These are phyloP conservation scores for Champsocephalus esox DNA, from an alignment of 2,797 vertebrate species.

Conservation along the genomic window DNA sequence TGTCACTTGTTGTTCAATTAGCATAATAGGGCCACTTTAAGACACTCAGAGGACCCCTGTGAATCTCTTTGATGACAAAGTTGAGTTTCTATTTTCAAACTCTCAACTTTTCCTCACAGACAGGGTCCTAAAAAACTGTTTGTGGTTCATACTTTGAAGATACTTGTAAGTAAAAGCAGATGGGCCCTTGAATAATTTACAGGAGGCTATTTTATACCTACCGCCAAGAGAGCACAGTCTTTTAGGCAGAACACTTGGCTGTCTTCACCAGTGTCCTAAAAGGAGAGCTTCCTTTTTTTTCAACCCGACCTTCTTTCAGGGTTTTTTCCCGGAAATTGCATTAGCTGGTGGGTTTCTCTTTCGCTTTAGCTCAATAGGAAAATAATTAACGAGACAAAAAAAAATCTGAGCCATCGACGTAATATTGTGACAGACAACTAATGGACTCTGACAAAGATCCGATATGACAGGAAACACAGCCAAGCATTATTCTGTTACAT, in stretches of 20 bases:
- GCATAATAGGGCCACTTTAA: neutral
- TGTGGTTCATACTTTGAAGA: conserved; percentile 54
- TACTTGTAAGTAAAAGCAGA: conserved; percentile 56
- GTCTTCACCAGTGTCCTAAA: conserved; percentile 10
- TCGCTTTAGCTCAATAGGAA: neutral
- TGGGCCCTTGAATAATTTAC: conserved; percentile 70
- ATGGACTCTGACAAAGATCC: conserved; percentile 27
- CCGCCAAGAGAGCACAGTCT: conserved; percentile 33
- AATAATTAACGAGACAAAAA: neutral
- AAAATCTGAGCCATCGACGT: neutral
- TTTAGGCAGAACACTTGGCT: conserved; percentile 20
- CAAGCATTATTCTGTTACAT: conserved; percentile 26
- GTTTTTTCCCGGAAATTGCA: neutral
- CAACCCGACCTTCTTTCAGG: conserved; percentile 21
- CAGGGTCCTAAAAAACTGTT: conserved; percentile 16
- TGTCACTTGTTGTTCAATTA: no score
- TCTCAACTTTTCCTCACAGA: neutral
- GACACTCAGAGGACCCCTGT: neutral
- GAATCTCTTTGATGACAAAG: neutral
- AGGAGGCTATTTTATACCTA: conserved; percentile 47
- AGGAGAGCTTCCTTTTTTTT: conserved; percentile 22
- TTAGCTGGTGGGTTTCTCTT: neutral
- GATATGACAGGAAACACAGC: conserved; percentile 16
- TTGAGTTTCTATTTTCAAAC: conserved; percentile 7
- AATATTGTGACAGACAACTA: neutral